phyloP scores from a whole-genome alignment of 2,113 vertebrate genomes.

The Myrmecobius fasciatus region DNA sequence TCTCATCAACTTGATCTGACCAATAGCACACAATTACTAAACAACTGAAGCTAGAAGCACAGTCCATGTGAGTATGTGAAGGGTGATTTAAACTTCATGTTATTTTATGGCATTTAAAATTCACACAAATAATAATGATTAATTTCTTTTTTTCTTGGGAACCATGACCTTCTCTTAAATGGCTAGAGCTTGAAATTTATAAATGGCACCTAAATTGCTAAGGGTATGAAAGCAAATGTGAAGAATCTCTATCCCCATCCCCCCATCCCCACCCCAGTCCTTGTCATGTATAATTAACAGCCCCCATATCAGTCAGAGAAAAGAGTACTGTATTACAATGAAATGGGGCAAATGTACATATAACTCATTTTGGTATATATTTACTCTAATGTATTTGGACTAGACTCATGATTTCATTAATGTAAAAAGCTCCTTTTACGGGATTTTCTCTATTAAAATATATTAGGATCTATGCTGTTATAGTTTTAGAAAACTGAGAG shows the following conservation, averaged over 20 bases:
- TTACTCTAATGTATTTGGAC: neutral
- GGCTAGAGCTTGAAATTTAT: slow-evolving; percentile 18
- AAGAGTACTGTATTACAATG: neutral
- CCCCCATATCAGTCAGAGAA: neutral
- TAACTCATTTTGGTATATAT: neutral
- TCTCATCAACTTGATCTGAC: no score
- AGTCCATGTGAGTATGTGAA: no score
- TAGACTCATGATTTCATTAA: neutral
- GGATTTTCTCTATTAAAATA: neutral
- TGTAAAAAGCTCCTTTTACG: neutral
- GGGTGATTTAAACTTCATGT: no score
- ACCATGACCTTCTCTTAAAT: slow-evolving; percentile 23
- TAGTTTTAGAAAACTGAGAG: neutral
- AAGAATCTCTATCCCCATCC: neutral
- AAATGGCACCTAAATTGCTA: slow-evolving; percentile 2
- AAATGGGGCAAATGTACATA: neutral
- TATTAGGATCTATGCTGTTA: neutral
- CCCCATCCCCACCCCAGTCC: neutral
- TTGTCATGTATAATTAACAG: neutral
- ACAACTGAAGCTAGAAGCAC: no score
- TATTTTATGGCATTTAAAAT: neutral
- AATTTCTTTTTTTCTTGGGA: neutral
- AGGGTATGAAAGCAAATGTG: neutral
- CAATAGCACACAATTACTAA: no score
- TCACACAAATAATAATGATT: neutral